phyloP scores from a whole-genome alignment of 1,140 invertebrate genomes.

The Macrostomum lignano region DNA sequence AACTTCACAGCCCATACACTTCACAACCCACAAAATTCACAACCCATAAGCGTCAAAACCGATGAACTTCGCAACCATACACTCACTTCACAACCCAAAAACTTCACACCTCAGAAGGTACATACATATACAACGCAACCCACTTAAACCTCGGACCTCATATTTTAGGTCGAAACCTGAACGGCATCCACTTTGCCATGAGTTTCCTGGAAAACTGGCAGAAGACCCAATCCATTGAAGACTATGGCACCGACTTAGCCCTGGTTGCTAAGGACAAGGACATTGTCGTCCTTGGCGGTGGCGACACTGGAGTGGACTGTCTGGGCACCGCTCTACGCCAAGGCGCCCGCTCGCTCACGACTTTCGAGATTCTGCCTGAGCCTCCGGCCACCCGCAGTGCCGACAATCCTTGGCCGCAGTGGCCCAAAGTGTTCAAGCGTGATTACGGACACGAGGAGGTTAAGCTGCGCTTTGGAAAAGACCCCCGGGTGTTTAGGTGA shows the following conservation, averaged over 20 bases:
- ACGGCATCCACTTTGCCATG: slow-evolving; percentile 87
- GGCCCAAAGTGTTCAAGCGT: slow-evolving; percentile 72
- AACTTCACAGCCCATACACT: too few relatives aligned
- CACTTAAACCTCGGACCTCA: too few relatives aligned
- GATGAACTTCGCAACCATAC: too few relatives aligned
- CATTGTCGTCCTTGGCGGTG: slow-evolving; percentile 84
- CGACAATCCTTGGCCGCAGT: slow-evolving; percentile 93
- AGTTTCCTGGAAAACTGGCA: slow-evolving; percentile 87
- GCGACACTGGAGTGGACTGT: slow-evolving; percentile 96
- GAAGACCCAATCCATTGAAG: slow-evolving; percentile 56
- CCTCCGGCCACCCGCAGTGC: slow-evolving; percentile 45
- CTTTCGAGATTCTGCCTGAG: slow-evolving; percentile 83
- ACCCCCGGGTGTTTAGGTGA: too few relatives aligned
- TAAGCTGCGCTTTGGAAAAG: slow-evolving; percentile 55
- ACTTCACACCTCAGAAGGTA: too few relatives aligned
- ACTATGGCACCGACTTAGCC: slow-evolving; percentile 30
- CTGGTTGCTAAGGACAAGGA: slow-evolving; percentile 65
- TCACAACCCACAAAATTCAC: too few relatives aligned
- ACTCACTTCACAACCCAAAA: too few relatives aligned
- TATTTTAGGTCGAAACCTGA: slow-evolving; percentile 50
- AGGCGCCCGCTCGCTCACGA: slow-evolving; percentile 73
- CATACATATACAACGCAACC: too few relatives aligned
- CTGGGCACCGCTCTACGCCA: slow-evolving; percentile 84
- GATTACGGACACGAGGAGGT: slow-evolving; percentile 98
- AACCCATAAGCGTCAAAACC: too few relatives aligned